These are phyloP conservation scores for Callipepla californica DNA, from an alignment of 2,113 vertebrate species.

Conservation along the genomic window DNA sequence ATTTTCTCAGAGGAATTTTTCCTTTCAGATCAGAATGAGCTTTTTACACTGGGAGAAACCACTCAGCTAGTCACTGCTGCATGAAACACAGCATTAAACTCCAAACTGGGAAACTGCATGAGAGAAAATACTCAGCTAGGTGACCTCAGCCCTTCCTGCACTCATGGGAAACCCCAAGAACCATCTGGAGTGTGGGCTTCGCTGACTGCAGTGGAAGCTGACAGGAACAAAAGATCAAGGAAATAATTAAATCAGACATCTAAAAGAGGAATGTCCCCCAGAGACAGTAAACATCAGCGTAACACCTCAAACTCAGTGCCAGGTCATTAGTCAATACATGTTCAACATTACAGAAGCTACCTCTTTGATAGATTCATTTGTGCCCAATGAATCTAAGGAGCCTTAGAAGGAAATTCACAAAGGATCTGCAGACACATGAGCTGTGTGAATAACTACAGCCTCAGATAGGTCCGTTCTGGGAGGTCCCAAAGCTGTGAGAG, in stretches of 20 bases:
- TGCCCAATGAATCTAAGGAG: not conserved
- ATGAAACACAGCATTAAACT: accelerated
- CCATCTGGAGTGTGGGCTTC: not conserved
- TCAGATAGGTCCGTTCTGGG: not conserved
- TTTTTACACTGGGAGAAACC: not conserved
- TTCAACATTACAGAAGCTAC: not conserved
- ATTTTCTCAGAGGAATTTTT: not conserved
- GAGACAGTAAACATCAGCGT: not conserved
- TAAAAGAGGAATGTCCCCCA: not conserved
- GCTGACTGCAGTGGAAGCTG: not conserved
- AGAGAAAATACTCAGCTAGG: not conserved
- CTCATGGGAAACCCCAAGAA: not conserved
- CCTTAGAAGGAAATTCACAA: not conserved
- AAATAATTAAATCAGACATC: not conserved
- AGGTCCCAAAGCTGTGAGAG: not conserved
- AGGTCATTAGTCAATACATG: not conserved
- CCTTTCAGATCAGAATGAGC: not conserved
- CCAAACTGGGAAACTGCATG: not conserved
- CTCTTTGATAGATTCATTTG: not conserved
- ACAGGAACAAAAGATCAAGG: not conserved
- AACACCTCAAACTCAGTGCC: not conserved
- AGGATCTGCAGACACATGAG: not conserved
- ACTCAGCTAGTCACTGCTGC: not conserved
- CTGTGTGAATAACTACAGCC: not conserved
- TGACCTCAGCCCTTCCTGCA: not conserved